Base-by-base conservation (phyloP, 2,888 invertebrate genomes). In the Sinodicranocentrus sp. region DNA sequence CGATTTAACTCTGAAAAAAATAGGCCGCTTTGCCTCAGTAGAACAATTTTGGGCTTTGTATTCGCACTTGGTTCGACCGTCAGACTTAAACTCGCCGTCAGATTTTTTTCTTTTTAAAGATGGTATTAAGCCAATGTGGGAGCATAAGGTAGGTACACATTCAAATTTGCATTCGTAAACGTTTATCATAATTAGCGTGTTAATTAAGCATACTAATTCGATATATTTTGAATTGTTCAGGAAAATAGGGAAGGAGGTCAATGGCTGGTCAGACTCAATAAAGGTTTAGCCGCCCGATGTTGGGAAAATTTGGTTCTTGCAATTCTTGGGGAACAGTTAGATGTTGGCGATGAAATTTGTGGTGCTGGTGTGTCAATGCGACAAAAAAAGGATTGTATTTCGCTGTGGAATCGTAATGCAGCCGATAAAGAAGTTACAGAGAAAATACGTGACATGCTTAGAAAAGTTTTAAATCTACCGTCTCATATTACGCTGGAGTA, bases 71-170 rank as follows among this genome's bases (percentile, higher is more conserved):
- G 85, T 85, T 48, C 85, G 85, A 19, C 85, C 85, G 25, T 94
- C 95, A 79, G 97, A 98, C 89, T 93, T 99, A 89, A 95, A 95
- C 57, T 95, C 96, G 19, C 96, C 97, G 0, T 91, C 97, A 90
- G 98, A 99, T 92, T 94, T 98, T 90, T 98, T 98, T 91, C 93
- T 99, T 84, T 99, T 99, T 91, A 99, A 99, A 93, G 94, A 97
- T 89, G 99, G 98, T 89, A 98, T 99, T 90, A 97, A 97, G 91
- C 99, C 99, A 23, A 98, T 99, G 96, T 99, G 99, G 99, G 99
- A 99, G 91, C 94, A 89, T 71, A 89, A 89, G 84, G 89, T 88
- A 85, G 25, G 33, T 52, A 33, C 10, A 25, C 6, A 15, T 43
- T 28, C 8, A 2, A 17, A 2, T 52, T n/a, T 17, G 1, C 19